Base-by-base conservation (phyloP, 2,113 vertebrate genomes). In the Acanthochromis polyacanthus region DNA sequence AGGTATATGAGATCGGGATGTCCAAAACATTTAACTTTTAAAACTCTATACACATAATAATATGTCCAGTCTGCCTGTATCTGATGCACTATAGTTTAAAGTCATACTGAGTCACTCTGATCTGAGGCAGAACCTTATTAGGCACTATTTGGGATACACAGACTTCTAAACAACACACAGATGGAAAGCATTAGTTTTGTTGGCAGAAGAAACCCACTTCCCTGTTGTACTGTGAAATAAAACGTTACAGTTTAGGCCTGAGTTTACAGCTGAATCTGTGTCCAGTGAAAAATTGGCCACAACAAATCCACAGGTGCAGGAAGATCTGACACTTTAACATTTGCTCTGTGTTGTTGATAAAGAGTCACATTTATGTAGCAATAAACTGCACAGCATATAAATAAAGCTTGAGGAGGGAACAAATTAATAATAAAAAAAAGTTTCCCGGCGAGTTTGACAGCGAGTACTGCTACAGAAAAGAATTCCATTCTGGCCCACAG, bases 141-240 rank as follows among this genome's bases (percentile, higher is more conserved):
- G 86, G 87, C 65, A 48, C 57, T 65, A 53, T 75, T 60, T 84
- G 58, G 53, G 73, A 88, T 69, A 71, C 72, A 72, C 67, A 69
- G 59, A 66, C 17, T 81, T 46, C 66, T 64, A 57, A 90, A 88
- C 71, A 83, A 78, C 73, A 66, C 80, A 79, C 88, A 91, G 74
- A 89, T 92, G 93, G 90, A 86, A 91, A 72, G 58, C 51, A 91
- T 92, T 90, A 90, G 56, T 63, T 46, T 22, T 58, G 15, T 64
- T 92, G 91, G 89, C 90, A 88, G 81, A 74, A 90, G 3, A 78
- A 78, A 76, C 81, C 53, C 2, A 75, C 71, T 86, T 89, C 76
- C 71, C 74, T 75, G 70, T 74, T 81, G 64, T 64, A 80, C 62
- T 75, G 69, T 73, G 75, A 89, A 87, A 87, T 63, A 74, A 89